Evolutionary conservation across 1,140 invertebrate species (phyloP).

Genomic region (Drosophila eugracilis): DNA sequence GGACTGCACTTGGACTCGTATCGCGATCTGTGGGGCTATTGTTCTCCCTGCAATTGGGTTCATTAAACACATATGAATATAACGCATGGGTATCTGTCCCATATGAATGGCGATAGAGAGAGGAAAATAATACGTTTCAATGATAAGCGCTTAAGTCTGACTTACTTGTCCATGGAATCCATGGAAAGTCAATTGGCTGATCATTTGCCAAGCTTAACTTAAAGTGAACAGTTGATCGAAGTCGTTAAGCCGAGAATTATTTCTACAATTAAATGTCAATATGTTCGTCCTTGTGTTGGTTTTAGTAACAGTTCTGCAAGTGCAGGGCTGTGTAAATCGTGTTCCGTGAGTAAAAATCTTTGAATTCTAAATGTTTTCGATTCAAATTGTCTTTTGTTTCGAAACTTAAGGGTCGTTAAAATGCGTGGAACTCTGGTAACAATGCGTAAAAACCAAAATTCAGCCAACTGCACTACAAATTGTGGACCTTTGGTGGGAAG

Average conservation of each 20-base stretch:
- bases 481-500: constrained; percentile 64
- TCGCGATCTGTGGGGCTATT: constrained; percentile 43
- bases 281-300: constrained; percentile 50
- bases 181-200: constrained; percentile 39
- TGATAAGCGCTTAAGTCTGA: constrained; percentile 52
- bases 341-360: constrained; percentile 59
- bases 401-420: constrained; percentile 50
- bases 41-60: constrained; percentile 48
- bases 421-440: constrained; percentile 63
- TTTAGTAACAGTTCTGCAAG: constrained; percentile 23
- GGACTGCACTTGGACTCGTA: constrained; percentile 45
- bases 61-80: constrained; percentile 55
- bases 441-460: constrained; percentile 67
- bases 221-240: constrained; percentile 40
- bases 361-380: not conserved
- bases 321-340: constrained; percentile 60
- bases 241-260: not conserved
- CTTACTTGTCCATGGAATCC: constrained; percentile 17
- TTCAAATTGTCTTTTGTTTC: not conserved
- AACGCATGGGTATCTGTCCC: constrained; percentile 39
- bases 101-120: constrained; percentile 18
- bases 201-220: constrained; percentile 61
- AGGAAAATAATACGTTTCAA: constrained; percentile 20
- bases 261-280: not conserved
- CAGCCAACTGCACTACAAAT: constrained; percentile 55